These are phyloP conservation scores for Heliothis subflexa DNA, from an alignment of 1,140 invertebrate species.

Conservation along the genomic window DNA sequence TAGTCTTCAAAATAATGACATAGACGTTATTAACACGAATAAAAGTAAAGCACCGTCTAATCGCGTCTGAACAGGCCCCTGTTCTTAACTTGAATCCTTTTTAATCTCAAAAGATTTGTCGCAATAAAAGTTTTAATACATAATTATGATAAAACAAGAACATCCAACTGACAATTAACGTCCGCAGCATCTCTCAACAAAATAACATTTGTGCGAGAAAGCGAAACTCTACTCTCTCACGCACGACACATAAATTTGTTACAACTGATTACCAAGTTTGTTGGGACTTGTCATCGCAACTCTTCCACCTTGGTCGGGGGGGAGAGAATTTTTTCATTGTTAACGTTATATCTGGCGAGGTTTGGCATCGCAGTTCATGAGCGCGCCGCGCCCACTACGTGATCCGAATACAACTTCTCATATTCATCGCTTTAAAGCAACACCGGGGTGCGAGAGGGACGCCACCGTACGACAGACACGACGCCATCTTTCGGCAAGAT, in stretches of 20 bases:
- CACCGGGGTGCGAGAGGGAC: conserved; percentile 68
- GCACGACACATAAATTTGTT: conserved; percentile 80
- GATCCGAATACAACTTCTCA: conserved; percentile 78
- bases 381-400: conserved; percentile 79
- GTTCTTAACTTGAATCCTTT: conserved; percentile 31
- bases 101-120: conserved; percentile 34
- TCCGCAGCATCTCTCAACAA: conserved; percentile 41
- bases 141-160: conserved; percentile 47
- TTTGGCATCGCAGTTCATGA: conserved; percentile 84
- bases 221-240: conserved; percentile 58
- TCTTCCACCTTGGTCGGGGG: conserved; percentile 72
- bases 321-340: conserved; percentile 77
- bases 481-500: conserved; percentile 71
- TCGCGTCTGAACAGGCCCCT: neutral
- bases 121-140: conserved; percentile 43
- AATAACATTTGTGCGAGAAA: conserved; percentile 43
- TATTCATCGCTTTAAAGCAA: conserved; percentile 84
- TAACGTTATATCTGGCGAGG: conserved; percentile 63
- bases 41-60: conserved; percentile 12
- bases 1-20: neutral
- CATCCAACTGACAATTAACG: conserved; percentile 52
- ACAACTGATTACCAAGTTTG: conserved; percentile 83
- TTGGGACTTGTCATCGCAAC: conserved; percentile 79
- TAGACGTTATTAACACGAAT: neutral
- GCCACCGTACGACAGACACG: conserved; percentile 60